Evolutionary conservation across 2,888 invertebrate genomes (phyloP).

Genomic region (Sinohyriopsis cumingii): DNA sequence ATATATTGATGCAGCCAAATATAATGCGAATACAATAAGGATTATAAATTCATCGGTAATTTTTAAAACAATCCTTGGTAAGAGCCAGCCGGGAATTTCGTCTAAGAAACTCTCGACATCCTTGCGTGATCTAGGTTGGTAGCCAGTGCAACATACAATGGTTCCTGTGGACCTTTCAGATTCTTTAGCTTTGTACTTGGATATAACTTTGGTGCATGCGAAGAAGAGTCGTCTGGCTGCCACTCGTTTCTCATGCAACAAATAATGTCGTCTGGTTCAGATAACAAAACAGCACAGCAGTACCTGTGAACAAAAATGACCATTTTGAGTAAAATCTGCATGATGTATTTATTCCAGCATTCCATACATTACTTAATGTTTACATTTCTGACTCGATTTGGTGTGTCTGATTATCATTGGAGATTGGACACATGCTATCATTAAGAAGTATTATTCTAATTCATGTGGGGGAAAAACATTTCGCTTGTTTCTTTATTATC

Average conservation of each 20-base stretch:
- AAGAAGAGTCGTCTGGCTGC: constrained; percentile 36
- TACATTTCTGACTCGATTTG: not conserved
- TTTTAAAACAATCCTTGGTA: constrained; percentile 37
- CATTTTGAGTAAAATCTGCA: constrained; percentile 15
- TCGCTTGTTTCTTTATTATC: no score
- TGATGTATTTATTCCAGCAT: no score
- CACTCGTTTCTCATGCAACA: constrained; percentile 43
- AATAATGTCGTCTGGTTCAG: constrained; percentile 54
- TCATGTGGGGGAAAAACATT: no score
- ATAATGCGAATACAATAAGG: constrained; percentile 40
- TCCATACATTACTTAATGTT: not conserved
- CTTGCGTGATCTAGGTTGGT: constrained; percentile 22
- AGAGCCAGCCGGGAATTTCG: constrained; percentile 32
- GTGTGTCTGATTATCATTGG: no score
- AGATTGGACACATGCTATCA: no score
- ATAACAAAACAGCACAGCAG: constrained; percentile 56
- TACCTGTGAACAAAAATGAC: constrained; percentile 28
- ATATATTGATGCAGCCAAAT: constrained; percentile 45
- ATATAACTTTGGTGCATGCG: constrained; percentile 27
- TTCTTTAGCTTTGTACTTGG: constrained; percentile 29
- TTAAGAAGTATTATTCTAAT: no score
- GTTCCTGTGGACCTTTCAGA: constrained; percentile 2
- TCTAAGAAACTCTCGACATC: constrained; percentile 49
- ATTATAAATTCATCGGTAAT: constrained; percentile 32
- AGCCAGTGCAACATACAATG: constrained; percentile 64